Evolutionary conservation across 2,888 invertebrate genomes (phyloP).

Genomic region (Drosophila glabriapex): DNA sequence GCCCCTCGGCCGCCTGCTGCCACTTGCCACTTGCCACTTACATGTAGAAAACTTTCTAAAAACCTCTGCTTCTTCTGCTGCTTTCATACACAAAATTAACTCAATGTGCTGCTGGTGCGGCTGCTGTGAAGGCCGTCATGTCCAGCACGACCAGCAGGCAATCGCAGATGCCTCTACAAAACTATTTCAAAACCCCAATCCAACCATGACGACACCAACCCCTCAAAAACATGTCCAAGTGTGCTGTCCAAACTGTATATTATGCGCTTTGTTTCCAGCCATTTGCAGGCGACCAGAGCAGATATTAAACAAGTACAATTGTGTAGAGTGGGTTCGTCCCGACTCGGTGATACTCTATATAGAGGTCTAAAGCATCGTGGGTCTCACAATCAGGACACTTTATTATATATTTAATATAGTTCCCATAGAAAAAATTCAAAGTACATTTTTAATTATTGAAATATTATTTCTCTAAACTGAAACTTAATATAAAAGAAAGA

Average conservation of each 20-base stretch:
- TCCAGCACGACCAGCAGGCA: constrained; percentile 42
- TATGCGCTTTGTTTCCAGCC: constrained; percentile 57
- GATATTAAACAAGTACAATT: constrained; percentile 29
- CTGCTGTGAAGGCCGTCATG: constrained; percentile 42
- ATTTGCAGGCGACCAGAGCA: constrained; percentile 44
- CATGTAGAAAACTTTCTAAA: constrained; percentile 27
- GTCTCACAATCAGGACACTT: too few species aligned
- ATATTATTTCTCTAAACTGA: neutral
- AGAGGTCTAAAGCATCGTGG: neutral
- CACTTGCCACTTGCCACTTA: constrained; percentile 4
- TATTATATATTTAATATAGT: neutral
- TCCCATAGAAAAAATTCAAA: neutral
- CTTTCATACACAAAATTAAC: constrained; percentile 43
- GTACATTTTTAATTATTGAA: neutral
- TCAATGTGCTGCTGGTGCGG: constrained; percentile 22
- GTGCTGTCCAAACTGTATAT: constrained; percentile 38
- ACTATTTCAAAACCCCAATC: constrained; percentile 40
- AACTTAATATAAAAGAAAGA: neutral
- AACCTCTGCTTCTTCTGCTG: constrained; percentile 17
- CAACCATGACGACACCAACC: constrained; percentile 2
- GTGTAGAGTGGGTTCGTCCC: neutral
- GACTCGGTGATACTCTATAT: constrained; percentile 15
- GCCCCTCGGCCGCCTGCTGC: neutral
- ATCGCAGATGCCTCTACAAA: constrained; percentile 38
- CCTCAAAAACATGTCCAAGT: constrained; percentile 32